Percentiles rank a stretch among this genome's conserved stretches.
Evolutionary conservation across 2,113 vertebrate genomes (phyloP).

Genomic region (Dryoscopus gambensis): DNA sequence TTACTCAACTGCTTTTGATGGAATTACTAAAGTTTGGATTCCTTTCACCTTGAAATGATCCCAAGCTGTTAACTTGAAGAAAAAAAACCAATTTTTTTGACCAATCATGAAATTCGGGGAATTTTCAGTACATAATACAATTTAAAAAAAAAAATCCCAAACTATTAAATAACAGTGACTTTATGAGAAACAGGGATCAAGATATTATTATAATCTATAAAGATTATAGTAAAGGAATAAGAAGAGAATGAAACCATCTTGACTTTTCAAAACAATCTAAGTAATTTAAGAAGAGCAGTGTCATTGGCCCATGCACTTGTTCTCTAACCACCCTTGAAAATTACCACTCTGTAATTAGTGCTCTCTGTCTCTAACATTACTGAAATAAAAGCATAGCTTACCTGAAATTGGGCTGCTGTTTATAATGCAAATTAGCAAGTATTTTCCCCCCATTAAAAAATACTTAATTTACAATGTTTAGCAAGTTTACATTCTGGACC

Average conservation of each 20-base stretch:
- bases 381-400: neutral
- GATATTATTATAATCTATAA: neutral
- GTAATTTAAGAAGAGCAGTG: neutral
- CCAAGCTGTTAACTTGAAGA: neutral
- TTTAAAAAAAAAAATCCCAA: neutral
- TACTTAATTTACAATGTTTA: conserved; percentile 11
- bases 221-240: neutral
- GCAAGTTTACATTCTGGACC: conserved; percentile 36
- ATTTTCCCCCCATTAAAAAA: neutral
- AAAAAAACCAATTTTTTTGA: neutral
- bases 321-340: neutral
- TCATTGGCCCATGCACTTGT: neutral
- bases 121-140: neutral
- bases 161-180: neutral
- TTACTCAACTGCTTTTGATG: neutral
- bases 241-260: neutral
- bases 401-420: neutral
- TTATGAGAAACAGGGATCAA: neutral
- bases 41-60: neutral
- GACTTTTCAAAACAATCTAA: neutral
- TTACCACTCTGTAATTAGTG: neutral
- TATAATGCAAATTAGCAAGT: conserved; percentile 21
- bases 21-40: neutral
- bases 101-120: neutral
- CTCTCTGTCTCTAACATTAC: neutral